phyloP scores from a whole-genome alignment of 2,888 invertebrate species.

The Gortyna flavago region DNA sequence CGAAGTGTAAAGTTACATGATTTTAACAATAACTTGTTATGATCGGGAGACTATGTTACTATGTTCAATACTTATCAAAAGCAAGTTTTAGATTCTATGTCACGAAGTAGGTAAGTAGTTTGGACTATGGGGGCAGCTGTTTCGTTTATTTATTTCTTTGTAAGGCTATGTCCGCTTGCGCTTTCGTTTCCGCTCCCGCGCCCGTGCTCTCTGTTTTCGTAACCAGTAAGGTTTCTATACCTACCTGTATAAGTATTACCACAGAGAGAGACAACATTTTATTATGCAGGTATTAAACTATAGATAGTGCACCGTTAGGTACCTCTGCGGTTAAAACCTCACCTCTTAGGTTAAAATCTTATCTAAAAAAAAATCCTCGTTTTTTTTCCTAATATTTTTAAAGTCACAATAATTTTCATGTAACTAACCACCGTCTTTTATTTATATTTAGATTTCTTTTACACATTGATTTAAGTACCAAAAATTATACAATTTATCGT shows the following conservation, averaged over 20 bases:
- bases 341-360: too few species aligned
- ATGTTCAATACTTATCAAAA: not conserved
- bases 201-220: not conserved
- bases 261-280: not conserved
- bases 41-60: not conserved
- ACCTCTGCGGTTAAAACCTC: too few species aligned
- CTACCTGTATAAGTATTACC: not conserved
- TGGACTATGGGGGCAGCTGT: too few species aligned
- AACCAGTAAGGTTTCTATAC: not conserved
- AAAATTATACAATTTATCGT: too few species aligned
- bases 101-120: not conserved
- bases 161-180: not conserved
- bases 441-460: too few species aligned
- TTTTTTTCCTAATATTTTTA: too few species aligned
- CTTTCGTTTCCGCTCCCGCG: not conserved
- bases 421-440: too few species aligned
- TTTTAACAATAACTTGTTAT: conserved; percentile 20
- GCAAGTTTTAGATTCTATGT: not conserved
- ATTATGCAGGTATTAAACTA: too few species aligned
- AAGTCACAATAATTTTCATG: too few species aligned
- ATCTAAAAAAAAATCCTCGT: too few species aligned
- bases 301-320: too few species aligned
- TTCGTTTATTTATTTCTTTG: not conserved
- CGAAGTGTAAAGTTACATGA: conserved; percentile 11
- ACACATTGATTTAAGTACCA: too few species aligned